Evolutionary conservation across 2,797 vertebrate species (phyloP), one percentile per base, ranked within the genome.

Genomic region (Parauchenoglanis punctatus): DNA sequence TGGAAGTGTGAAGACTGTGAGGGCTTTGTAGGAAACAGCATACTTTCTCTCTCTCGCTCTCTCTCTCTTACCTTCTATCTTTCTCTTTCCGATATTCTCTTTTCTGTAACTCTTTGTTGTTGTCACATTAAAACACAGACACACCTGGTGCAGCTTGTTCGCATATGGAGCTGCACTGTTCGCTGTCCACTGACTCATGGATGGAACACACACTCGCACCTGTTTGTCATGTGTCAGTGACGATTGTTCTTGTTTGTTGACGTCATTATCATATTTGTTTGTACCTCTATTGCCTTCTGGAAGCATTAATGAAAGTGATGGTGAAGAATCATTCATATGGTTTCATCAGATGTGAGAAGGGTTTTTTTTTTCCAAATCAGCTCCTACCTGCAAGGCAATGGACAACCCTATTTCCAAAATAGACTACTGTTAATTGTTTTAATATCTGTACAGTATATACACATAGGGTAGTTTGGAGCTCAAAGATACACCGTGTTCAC

Each of bases 1-100:
- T 86, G 90, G 90, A 87, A 88, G 89, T 88, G 89, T 91, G 89
- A 91, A 91, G 88, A 91, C 85, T 89, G 88, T 73, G 75, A 89
- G 87, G 80, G 89, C 84, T 89, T 89, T 86, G 84, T 87, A 72
- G 83, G 88, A 86, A 81, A 87, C 86, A 83, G 68, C 88, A 76
- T 65, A 28, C 68, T 85, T 18, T 81, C 67, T 85, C 25, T 63
- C 81, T 68, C 40, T 80, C 44, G 52, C 63, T 54, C 40, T 46
- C 31, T 63, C 67, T 68, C 40, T 72, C 40, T 81, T 4, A 58
- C 35, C 15, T 8, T 65, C 65, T 75, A 3, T 63, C 7, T 56
- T 46, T 15, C 25, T 65, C 12, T 78, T 11, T 77, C 23, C 40
- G n/a, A 59, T 28, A 52, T 61, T 58, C 28, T 78, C 12, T 82